A percentile compares a stretch with the other conserved stretches of the same genome.
These are phyloP conservation scores for Lepisosteus osseus DNA, from an alignment of 2,113 vertebrate genomes.

Conservation along the genomic window DNA sequence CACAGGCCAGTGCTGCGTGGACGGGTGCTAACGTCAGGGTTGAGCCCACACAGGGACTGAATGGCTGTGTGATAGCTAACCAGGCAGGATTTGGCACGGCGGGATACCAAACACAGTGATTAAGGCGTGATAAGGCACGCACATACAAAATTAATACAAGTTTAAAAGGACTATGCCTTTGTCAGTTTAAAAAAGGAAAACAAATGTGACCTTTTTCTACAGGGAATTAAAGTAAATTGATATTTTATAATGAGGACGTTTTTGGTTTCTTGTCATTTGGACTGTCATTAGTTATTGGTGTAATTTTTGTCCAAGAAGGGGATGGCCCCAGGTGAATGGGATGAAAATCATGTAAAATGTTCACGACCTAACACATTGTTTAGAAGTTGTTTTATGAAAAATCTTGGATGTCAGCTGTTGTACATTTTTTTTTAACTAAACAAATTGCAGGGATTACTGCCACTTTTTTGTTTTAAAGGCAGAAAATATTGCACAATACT, in stretches of 20 bases:
- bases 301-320: conserved; percentile 13
- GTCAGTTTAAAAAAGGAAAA: conserved; percentile 73
- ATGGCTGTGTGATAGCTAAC: conserved; percentile 80
- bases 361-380: too few species aligned
- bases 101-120: conserved; percentile 87
- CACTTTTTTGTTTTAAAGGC: conserved; percentile 76
- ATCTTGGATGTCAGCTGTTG: conserved; percentile 46
- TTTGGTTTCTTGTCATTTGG: conserved; percentile 56
- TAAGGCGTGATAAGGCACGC: conserved; percentile 47
- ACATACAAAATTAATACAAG: conserved; percentile 75
- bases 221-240: conserved; percentile 68
- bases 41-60: conserved; percentile 79
- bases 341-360: too few species aligned
- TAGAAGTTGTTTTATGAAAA: conserved; percentile 42
- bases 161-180: conserved; percentile 64
- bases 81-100: conserved; percentile 84
- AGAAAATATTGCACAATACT: conserved; percentile 86
- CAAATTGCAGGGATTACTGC: conserved; percentile 83
- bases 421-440: conserved; percentile 69
- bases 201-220: conserved; percentile 50
- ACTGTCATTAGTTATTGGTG: conserved; percentile 31
- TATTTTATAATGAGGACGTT: conserved; percentile 60
- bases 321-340: too few species aligned
- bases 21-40: conserved; percentile 79
- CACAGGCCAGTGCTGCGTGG: conserved; percentile 83